A percentile compares a stretch with the other conserved stretches of the same genome.
These are phyloP conservation scores for Tinamus guttatus DNA, from an alignment of 2,113 vertebrate species.

Conservation along the genomic window DNA sequence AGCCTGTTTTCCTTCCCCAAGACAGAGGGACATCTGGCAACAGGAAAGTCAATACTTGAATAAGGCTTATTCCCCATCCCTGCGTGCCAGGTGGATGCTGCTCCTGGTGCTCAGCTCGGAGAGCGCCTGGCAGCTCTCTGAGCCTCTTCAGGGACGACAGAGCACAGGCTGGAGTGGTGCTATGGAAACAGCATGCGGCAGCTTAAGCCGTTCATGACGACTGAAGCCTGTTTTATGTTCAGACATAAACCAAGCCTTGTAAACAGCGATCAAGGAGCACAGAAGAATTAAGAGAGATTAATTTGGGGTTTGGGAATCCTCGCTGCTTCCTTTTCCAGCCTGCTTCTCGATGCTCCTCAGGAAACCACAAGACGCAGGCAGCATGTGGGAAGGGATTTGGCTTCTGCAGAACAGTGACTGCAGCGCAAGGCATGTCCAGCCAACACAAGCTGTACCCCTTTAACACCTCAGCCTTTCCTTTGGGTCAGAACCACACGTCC, in stretches of 20 bases:
- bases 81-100: not conserved
- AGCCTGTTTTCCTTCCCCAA: not conserved
- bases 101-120: not conserved
- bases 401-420: not conserved
- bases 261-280: not conserved
- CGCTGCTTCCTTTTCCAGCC: not conserved
- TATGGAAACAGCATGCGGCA: conserved; percentile 9
- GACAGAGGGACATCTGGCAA: not conserved
- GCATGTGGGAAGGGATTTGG: not conserved
- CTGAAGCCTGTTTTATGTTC: not conserved
- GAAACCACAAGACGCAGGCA: not conserved
- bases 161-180: not conserved
- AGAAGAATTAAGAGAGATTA: not conserved
- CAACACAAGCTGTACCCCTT: not conserved
- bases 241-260: not conserved
- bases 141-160: not conserved
- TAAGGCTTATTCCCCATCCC: not conserved
- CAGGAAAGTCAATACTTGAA: not conserved
- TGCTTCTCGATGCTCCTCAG: not conserved
- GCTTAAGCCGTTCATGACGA: rapidly evolving
- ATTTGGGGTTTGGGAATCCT: not conserved
- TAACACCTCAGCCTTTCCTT: rapidly evolving
- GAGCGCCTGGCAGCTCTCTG: not conserved
- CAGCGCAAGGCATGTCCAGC: not conserved
- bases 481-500: not conserved